Conservation (phyloP, 2,113 vertebrate genomes). For the Hystrix cristata region DNA sequence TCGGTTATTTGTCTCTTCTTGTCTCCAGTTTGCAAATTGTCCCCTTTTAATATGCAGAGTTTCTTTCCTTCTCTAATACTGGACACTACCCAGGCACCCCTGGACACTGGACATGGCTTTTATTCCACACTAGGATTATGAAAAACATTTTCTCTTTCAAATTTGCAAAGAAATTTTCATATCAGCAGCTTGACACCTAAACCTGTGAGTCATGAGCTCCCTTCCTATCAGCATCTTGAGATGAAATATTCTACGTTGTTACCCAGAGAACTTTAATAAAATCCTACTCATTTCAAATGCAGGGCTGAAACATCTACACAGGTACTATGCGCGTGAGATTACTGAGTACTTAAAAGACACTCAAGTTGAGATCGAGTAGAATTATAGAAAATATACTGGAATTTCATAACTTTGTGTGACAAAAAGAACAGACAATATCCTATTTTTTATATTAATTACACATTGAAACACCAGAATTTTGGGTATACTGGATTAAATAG, state of each 20-base stretch:
- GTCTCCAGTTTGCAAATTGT: background rate
- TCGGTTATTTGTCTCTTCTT: background rate
- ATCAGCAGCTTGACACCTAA: background rate
- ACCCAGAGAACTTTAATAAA: background rate
- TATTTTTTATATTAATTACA: background rate
- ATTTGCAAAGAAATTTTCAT: background rate
- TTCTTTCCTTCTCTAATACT: constrained; percentile 20
- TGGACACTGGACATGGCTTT: background rate
- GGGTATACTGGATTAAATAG: background rate
- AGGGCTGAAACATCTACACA: background rate
- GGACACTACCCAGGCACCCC: background rate
- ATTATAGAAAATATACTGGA: background rate
- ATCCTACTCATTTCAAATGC: constrained; percentile 30
- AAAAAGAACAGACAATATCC: constrained; percentile 25
- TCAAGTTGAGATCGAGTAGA: constrained; percentile 8
- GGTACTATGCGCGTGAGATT: background rate
- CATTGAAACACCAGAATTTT: background rate
- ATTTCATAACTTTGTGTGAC: background rate
- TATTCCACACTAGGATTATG: background rate
- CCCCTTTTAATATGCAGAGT: background rate
- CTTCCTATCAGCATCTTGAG: background rate
- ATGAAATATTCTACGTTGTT: constrained; percentile 45
- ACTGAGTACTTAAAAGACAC: background rate
- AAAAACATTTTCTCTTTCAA: constrained; percentile 23
- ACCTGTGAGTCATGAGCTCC: background rate